Conservation (phyloP, 2,888 invertebrate genomes). For the Nemoura dubitans region DNA sequence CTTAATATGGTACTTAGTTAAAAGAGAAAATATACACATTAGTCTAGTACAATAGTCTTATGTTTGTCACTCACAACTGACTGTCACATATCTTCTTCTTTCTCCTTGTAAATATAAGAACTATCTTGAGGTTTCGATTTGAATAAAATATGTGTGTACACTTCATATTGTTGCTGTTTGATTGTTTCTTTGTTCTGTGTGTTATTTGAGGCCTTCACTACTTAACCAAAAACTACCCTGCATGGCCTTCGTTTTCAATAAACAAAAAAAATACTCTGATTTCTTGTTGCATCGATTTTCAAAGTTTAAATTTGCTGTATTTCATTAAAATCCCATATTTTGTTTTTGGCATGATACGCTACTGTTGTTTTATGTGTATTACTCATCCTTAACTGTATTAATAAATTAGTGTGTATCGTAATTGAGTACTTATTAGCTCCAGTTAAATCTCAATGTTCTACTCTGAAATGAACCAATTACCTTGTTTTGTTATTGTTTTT, state of each 20-base stretch:
- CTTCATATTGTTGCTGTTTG: conserved; percentile 32
- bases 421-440: not conserved
- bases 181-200: conserved; percentile 28
- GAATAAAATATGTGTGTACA: conserved; percentile 43
- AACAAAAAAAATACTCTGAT: not conserved
- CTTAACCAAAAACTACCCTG: not conserved
- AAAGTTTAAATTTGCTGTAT: not conserved
- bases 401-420: not conserved
- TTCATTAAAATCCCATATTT: not conserved
- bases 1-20: not conserved
- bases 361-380: not conserved
- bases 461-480: not conserved
- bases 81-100: conserved; percentile 43
- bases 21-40: conserved; percentile 13
- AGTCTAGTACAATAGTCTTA: conserved; percentile 2
- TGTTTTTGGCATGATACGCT: not conserved
- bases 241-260: conserved; percentile 9
- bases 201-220: not conserved
- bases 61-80: conserved; percentile 32
- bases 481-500: not conserved
- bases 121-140: conserved; percentile 39
- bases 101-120: conserved; percentile 39
- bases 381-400: not conserved
- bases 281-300: not conserved
- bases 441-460: not conserved